Evolutionary conservation across 2,797 vertebrate species (phyloP), one percentile per base, ranked within the genome.

Genomic region (Notoglanidium macrostoma): DNA sequence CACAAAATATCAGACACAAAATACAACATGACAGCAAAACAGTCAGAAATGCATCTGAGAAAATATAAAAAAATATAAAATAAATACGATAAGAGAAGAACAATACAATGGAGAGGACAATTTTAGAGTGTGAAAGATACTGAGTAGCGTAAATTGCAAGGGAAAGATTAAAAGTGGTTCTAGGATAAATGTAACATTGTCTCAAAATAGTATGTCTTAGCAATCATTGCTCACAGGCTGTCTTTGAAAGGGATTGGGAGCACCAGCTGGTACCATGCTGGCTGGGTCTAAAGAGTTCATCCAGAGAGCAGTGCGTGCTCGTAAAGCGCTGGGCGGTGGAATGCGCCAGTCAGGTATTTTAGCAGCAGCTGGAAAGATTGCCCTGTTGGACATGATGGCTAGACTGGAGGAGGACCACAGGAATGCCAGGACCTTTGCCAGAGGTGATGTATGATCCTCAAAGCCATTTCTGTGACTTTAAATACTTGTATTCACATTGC

Each of bases 281-380:
- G 96, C 93, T 0, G 96, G 97, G 23, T 54, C 90, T 9, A 85
- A 70, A 32, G 94, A 95, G 57, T 96, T 98, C 65, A 93, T 97
- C 0, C 79, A 92, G 0, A 91, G 92, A 84, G 97, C 96, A 0
- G 88, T 95, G 21, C 92, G 95, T 0, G 90, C 92, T 79, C 95
- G 95, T 89, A 97, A 98, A 91, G 94, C 96, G 32, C 94, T 97
- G 83, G 97, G 97, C 0, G 96, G 97, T 0, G 97, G 96, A 12
- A 94, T 97, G 95, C 89, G 95, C 23, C 97, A 97, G 92, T 92
- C 90, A 0, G 96, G 97, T 0, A 92, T 97, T 21, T 89, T 98
- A 84, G 97, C 97, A 0, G 96, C 96, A 0, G 95, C 97, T 5
- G 97, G 96, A 40, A 93, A 89, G 59, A 26, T 97, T 0, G 94